Percentiles rank a stretch among this genome's conserved stretches.
These are phyloP conservation scores for Nothoprocta perdicaria DNA, from an alignment of 2,113 vertebrate species.

Conservation along the genomic window DNA sequence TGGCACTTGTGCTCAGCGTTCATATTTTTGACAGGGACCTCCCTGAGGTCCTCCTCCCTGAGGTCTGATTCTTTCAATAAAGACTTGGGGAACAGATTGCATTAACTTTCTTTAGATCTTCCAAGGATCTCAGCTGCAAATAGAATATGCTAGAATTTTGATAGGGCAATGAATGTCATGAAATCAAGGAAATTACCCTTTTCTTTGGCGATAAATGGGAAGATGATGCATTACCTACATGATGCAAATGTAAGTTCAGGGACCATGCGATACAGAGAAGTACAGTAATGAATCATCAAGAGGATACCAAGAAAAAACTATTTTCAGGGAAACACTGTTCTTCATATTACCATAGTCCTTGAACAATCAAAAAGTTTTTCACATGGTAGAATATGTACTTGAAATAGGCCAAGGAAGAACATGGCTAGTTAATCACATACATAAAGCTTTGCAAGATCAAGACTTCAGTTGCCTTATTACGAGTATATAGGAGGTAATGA, in stretches of 20 bases:
- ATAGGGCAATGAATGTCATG: background rate
- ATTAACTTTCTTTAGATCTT: background rate
- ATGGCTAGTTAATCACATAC: background rate
- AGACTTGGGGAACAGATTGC: background rate
- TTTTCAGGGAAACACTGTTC: background rate
- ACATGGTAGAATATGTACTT: background rate
- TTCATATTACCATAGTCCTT: background rate
- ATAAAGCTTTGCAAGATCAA: background rate
- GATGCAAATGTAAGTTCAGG: background rate
- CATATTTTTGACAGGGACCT: background rate
- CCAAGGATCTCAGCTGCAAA: background rate
- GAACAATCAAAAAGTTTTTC: background rate
- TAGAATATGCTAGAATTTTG: background rate
- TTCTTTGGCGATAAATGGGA: background rate
- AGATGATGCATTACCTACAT: rapidly evolving
- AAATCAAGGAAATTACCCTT: background rate
- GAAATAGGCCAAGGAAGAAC: background rate
- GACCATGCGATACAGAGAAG: rapidly evolving
- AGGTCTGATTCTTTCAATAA: background rate
- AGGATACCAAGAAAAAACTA: background rate
- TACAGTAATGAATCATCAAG: background rate
- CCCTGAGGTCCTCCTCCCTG: background rate
- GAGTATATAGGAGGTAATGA: rapidly evolving
- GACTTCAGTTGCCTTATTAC: background rate
- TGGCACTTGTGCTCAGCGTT: constrained; percentile 11